Conservation (phyloP, 2,113 vertebrate species). For the Grammatotria lemairii region DNA sequence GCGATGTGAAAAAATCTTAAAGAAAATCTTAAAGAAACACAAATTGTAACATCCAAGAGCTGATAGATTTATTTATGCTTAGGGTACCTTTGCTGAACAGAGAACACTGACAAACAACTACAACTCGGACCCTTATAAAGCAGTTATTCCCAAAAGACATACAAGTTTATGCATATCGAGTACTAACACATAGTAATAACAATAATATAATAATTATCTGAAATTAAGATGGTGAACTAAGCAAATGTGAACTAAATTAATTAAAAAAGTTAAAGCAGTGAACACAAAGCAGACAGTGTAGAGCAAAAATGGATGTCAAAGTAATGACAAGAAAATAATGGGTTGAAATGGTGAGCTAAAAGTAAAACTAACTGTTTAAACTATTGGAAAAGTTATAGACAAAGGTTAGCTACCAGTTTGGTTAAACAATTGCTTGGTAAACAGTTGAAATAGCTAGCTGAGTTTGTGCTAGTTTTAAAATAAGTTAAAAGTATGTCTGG, state of each 20-base stretch:
- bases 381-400: neutral
- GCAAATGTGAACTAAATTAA: neutral
- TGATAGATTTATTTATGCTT: neutral
- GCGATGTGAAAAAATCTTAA: neutral
- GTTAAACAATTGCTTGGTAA: neutral
- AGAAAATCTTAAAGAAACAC: neutral
- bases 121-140: neutral
- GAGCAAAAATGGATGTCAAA: neutral
- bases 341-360: neutral
- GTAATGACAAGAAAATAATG: neutral
- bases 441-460: neutral
- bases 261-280: neutral
- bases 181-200: neutral
- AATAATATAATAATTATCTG: neutral
- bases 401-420: neutral
- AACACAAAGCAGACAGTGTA: neutral
- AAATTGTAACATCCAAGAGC: neutral
- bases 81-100: neutral
- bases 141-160: neutral
- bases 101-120: neutral
- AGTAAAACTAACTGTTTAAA: neutral
- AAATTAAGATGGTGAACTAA: neutral
- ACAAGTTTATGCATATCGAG: neutral
- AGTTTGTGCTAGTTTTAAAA: neutral
- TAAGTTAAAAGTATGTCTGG: neutral